A percentile compares a stretch with the other conserved stretches of the same genome.
phyloP scores from a whole-genome alignment of 2,113 vertebrate species.

The Collichthys lucidus region DNA sequence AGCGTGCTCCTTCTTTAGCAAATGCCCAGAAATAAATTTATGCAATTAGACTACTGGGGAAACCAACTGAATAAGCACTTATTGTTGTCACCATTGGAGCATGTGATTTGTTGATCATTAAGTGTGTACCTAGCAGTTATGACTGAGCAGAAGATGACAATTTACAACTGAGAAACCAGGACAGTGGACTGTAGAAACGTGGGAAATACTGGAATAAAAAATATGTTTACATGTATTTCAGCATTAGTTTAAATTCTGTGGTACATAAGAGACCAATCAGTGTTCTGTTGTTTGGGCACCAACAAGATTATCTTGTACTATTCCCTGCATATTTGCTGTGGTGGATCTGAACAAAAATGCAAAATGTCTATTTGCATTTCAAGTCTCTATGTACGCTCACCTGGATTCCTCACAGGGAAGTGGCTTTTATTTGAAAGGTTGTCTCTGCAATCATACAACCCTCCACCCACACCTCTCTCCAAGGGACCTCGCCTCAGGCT shows the following conservation, averaged over 20 bases:
- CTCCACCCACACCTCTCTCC: conserved; percentile 63
- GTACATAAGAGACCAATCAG: neutral
- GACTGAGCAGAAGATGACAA: neutral
- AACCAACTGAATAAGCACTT: conserved; percentile 31
- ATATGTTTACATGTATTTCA: conserved; percentile 4
- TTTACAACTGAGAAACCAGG: conserved; percentile 13
- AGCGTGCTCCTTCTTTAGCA: no score
- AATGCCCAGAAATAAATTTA: conserved; percentile 7
- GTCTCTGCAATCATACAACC: conserved; percentile 53
- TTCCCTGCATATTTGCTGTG: neutral
- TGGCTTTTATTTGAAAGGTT: conserved; percentile 75
- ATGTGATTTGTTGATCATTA: conserved; percentile 10
- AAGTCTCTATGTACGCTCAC: conserved; percentile 46
- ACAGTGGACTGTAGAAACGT: neutral
- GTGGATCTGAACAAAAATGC: neutral
- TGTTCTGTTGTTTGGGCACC: neutral
- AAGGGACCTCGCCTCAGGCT: conserved; percentile 55
- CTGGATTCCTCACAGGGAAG: conserved; percentile 58
- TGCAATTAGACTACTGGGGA: conserved; percentile 20
- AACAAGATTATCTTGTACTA: neutral
- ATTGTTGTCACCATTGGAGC: conserved; percentile 34
- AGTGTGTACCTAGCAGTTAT: neutral
- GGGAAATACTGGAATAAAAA: conserved; percentile 17
- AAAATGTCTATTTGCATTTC: conserved; percentile 26
- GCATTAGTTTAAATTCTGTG: conserved; percentile 14